Evolutionary conservation across 2,888 invertebrate genomes (phyloP), one percentile per base, ranked within the genome.

Genomic region (Loripinus fragilis): DNA sequence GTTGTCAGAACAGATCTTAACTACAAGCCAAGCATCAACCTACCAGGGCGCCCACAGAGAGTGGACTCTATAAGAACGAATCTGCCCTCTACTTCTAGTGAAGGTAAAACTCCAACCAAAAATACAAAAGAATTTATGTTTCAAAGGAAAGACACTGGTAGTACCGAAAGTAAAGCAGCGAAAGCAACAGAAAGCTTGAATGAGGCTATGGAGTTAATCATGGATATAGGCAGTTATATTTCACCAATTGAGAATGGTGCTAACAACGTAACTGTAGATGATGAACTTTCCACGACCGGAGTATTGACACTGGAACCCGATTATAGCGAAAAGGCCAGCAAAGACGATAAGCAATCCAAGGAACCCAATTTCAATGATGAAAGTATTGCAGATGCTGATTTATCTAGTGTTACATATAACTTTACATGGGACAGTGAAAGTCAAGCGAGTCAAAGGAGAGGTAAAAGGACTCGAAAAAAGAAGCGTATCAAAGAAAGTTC

Each of bases 121-220:
- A 20, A 48, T 15, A 48, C 48, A 48, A 48, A 20, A 15, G 48
- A 8, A n/a, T 48, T 48, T 48, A 48, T 5, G 5, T 38, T 38
- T 38, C 38, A 38, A 8, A 38, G 12, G 12, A 5, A 38, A 12
- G 38, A 38, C 5, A 8, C 38, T 38, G 38, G 38, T 38, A 5
- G 25, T 28, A 52, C 20, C 3, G 33, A 30, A 33, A 60, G 20
- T 5, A 60, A 60, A 60, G 60, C 60, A 60, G 60, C 33, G 17
- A 60, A 33, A 60, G 60, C 60, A 20, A 60, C 60, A 15, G 60
- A 60, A 33, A 60, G 60, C 20, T 33, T 60, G 1, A 60, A 60
- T 60, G 60, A 60, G 33, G 60, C 60, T 33, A 30, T 60, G 17
- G 60, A 60, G 10, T 33, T 60, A 1, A 33, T 60, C 5, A 17